These are phyloP conservation scores for Periphyllus acericola DNA, from an alignment of 2,888 invertebrate species.

Conservation along the genomic window DNA sequence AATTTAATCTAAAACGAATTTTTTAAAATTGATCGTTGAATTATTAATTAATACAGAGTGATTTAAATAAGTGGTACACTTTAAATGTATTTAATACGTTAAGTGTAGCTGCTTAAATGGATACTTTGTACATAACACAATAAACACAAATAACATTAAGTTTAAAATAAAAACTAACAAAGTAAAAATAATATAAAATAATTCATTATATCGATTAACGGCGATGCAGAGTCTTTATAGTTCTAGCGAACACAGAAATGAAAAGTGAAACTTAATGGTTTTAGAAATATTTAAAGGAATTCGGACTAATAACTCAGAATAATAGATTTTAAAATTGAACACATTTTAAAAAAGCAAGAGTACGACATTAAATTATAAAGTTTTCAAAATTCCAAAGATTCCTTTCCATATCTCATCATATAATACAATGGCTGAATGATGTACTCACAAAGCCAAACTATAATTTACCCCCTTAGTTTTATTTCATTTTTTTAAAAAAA, in stretches of 20 bases:
- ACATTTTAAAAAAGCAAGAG: slow-evolving; percentile 11
- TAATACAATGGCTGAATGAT: not conserved
- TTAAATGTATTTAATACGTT: too few relatives aligned
- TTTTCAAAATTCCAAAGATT: slow-evolving; percentile 24
- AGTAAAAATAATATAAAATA: not conserved
- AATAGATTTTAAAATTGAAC: slow-evolving; percentile 1
- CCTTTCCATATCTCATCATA: not conserved
- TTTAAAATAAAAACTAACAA: not conserved
- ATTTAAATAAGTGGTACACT: too few relatives aligned
- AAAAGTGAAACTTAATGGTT: slow-evolving; percentile 14
- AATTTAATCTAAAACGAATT: not conserved
- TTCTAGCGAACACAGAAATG: slow-evolving; percentile 11
- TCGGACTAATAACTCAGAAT: not conserved
- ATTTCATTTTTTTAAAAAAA: not conserved
- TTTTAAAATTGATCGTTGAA: not conserved
- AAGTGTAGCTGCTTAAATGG: too few relatives aligned
- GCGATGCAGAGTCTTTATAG: not conserved
- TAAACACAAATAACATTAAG: not conserved
- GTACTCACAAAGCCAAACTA: too few relatives aligned
- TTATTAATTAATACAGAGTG: not conserved
- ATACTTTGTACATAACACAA: too few relatives aligned
- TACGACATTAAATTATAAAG: not conserved
- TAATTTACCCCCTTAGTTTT: not conserved
- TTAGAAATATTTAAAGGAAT: not conserved
- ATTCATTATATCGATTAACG: slow-evolving; percentile 1